These are phyloP conservation scores for Eucidaris tribuloides DNA, from an alignment of 35 echinoderm and acorn worm genomes.

Conservation along the genomic window DNA sequence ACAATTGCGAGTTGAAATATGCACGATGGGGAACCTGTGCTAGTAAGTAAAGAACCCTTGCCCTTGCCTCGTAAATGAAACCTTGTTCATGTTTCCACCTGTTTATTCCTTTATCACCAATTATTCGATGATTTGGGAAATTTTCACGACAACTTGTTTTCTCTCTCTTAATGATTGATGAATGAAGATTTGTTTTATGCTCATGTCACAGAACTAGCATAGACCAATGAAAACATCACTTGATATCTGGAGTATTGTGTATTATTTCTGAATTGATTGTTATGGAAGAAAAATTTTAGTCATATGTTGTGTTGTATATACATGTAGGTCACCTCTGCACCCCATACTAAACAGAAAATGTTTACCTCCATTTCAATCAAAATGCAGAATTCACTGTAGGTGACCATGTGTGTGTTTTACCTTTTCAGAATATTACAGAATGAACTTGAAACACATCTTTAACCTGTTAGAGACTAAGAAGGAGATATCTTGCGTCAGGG, in stretches of 20 bases:
- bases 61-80: background rate
- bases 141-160: background rate
- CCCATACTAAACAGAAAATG: too few relatives aligned
- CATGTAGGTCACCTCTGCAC: too few relatives aligned
- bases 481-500: too few relatives aligned
- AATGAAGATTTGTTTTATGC: background rate
- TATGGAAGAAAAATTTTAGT: background rate
- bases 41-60: background rate
- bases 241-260: background rate
- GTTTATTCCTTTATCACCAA: background rate
- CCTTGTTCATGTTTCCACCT: background rate
- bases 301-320: background rate
- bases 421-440: too few relatives aligned
- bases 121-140: background rate
- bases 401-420: too few relatives aligned
- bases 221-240: background rate
- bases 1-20: background rate
- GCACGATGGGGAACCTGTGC: conserved; percentile 19
- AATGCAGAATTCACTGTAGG: too few relatives aligned
- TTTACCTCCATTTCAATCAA: too few relatives aligned
- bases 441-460: too few relatives aligned
- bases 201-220: background rate
- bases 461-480: too few relatives aligned
- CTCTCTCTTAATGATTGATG: background rate
- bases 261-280: background rate